These are phyloP conservation scores for Octonoba sinensis DNA, from an alignment of 2,888 invertebrate species.

Conservation along the genomic window DNA sequence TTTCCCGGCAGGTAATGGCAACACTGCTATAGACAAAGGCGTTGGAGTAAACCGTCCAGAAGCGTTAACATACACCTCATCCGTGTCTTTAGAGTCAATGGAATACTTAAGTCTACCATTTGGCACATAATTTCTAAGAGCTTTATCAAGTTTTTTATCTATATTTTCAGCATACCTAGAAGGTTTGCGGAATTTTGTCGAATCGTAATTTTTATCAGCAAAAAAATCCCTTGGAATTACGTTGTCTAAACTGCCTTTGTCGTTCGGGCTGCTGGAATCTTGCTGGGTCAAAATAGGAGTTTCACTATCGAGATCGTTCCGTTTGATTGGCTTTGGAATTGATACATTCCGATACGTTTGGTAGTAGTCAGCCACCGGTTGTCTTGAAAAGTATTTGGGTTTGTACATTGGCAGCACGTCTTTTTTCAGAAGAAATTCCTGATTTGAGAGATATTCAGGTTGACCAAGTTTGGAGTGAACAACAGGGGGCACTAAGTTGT, in stretches of 20 bases:
- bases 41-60: conserved; percentile 21
- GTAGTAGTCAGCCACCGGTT: conserved; percentile 30
- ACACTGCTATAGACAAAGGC: conserved; percentile 43
- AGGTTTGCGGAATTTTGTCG: conserved; percentile 10
- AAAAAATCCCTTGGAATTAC: neutral
- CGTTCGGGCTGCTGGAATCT: conserved; percentile 26
- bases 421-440: neutral
- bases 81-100: conserved; percentile 16
- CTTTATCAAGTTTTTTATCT: conserved; percentile 11
- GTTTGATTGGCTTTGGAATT: neutral
- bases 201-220: conserved; percentile 13
- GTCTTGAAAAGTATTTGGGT: conserved; percentile 2
- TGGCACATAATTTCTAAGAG: conserved; percentile 15
- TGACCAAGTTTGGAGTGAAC: too few relatives aligned
- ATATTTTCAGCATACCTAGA: neutral
- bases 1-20: conserved; percentile 13
- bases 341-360: conserved; percentile 35
- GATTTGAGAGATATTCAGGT: too few relatives aligned
- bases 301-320: neutral
- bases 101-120: conserved; percentile 49
- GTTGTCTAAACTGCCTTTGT: conserved; percentile 8
- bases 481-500: too few relatives aligned
- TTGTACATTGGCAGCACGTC: conserved; percentile 18
- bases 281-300: conserved; percentile 42
- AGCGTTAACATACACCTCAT: conserved; percentile 27